Percentiles rank a stretch among this genome's conserved stretches.
Conservation (phyloP, 2,797 vertebrate genomes). For the Peromyscus melanophrys region DNA sequence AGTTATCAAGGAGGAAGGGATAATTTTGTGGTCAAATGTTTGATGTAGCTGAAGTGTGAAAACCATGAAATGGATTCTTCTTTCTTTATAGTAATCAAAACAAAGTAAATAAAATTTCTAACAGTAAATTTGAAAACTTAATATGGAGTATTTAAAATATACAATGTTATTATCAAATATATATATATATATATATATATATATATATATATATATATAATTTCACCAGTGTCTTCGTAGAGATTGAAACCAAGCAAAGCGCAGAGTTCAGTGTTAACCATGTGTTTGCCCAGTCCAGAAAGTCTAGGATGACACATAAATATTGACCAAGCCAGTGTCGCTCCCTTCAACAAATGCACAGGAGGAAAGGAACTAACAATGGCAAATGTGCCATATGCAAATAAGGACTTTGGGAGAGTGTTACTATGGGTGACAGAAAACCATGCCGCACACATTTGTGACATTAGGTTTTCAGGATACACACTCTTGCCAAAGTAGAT, state of each 20-base stretch:
- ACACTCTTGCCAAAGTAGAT: background rate
- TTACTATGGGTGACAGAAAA: background rate
- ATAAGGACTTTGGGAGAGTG: background rate
- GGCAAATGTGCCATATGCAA: background rate
- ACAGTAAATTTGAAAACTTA: background rate
- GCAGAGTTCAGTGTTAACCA: background rate
- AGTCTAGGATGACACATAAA: background rate
- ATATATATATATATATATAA: background rate
- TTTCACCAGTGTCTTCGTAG: background rate
- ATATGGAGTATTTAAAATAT: background rate
- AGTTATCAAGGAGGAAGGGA: background rate
- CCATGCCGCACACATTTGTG: background rate
- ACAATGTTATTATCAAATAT: background rate
- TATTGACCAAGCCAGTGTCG: background rate
- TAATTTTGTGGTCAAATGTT: background rate
- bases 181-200: background rate
- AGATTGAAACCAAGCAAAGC: background rate
- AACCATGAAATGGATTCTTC: background rate
- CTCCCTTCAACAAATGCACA: background rate
- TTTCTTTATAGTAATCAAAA: background rate
- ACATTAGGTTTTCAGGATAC: background rate
- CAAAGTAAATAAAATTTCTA: background rate
- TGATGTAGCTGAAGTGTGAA: conserved; percentile 45
- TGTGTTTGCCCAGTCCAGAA: background rate
- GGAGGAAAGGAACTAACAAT: background rate